Percentiles rank a stretch among this genome's conserved stretches.
Conservation (phyloP, 92 coral and sea anemone species). For the Palythoa heliodiscus region DNA sequence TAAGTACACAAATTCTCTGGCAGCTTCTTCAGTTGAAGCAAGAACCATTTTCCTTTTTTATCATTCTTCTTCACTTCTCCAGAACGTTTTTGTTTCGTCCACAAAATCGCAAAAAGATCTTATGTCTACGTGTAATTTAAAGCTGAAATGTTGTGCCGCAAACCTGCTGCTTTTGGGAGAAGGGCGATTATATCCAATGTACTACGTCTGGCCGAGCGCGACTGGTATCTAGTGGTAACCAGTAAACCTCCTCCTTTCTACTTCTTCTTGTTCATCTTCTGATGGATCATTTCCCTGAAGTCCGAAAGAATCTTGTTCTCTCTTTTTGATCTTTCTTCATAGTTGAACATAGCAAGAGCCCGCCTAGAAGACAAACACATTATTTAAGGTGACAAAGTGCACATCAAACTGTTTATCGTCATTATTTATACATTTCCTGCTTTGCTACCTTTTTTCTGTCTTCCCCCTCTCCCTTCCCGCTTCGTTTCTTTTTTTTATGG, state of each 20-base stretch:
- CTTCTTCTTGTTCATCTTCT: slow-evolving; percentile 89
- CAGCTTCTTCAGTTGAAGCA: too few species aligned
- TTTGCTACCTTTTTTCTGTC: background rate
- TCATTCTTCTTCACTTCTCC: too few species aligned
- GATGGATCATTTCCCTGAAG: slow-evolving; percentile 96
- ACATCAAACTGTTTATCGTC: background rate
- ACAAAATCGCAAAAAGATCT: too few species aligned
- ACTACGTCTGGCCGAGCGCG: background rate
- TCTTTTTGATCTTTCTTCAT: slow-evolving; percentile 97
- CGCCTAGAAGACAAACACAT: slow-evolving; percentile 63
- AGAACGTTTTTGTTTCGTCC: too few species aligned
- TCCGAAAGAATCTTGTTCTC: slow-evolving; percentile 98
- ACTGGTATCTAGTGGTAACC: background rate
- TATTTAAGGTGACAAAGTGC: background rate
- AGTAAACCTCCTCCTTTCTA: background rate
- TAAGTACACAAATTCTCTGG: too few species aligned
- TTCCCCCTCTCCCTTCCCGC: background rate
- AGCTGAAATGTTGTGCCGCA: too few species aligned
- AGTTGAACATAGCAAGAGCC: slow-evolving; percentile 99
- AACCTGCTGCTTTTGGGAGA: background rate
- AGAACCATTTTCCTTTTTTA: too few species aligned
- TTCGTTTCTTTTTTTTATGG: background rate
- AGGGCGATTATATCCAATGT: background rate
- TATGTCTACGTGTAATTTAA: too few species aligned
- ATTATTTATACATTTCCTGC: background rate